phyloP scores from a whole-genome alignment of 2,797 vertebrate genomes.

The Hafferia zeledoni region DNA sequence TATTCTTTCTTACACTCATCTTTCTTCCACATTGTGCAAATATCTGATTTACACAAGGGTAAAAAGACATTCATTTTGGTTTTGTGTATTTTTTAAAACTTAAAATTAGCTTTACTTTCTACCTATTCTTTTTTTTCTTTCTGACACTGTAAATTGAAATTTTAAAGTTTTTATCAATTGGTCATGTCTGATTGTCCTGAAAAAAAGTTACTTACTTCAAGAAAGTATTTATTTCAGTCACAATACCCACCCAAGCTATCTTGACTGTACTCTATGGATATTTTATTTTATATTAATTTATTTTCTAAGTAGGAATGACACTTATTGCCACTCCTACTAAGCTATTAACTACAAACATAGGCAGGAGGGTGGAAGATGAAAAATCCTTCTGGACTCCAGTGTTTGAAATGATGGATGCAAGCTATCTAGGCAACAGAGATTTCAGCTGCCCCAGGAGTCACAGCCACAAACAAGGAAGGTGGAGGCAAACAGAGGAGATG shows the following conservation, averaged over 20 bases:
- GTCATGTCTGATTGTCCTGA: fast-evolving
- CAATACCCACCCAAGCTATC: background rate
- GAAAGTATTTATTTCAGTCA: background rate
- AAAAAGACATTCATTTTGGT: fast-evolving
- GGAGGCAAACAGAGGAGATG: background rate
- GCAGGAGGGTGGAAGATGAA: background rate
- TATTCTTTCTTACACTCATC: background rate
- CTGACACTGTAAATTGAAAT: background rate
- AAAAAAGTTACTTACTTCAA: background rate
- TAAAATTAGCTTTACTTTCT: background rate
- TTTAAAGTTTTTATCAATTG: background rate
- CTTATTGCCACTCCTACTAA: background rate
- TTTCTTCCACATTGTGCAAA: background rate
- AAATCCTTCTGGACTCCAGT: background rate
- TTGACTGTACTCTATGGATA: fast-evolving
- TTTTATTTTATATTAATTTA: background rate
- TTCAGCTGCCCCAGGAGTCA: background rate
- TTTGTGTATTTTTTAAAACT: fast-evolving
- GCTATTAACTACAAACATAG: background rate
- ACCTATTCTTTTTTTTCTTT: background rate
- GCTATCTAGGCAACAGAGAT: background rate
- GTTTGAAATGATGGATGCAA: background rate
- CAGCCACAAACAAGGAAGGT: background rate
- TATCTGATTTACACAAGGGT: fast-evolving
- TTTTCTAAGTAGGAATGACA: background rate